Base-by-base conservation (phyloP, 2,797 vertebrate genomes). In the Podarcis lilfordi region DNA sequence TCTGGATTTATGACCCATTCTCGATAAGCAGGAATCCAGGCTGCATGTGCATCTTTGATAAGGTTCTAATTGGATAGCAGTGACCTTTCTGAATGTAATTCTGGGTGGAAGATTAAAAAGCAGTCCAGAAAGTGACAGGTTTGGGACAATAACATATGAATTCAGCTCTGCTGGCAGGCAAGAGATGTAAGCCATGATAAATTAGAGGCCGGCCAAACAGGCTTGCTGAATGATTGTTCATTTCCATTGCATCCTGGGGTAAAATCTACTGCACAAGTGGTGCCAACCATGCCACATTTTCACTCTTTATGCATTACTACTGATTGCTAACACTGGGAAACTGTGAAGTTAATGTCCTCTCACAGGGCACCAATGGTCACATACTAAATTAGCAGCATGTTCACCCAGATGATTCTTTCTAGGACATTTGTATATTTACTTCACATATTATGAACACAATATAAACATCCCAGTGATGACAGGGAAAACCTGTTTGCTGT, bases 61-160 rank as follows among this genome's bases (percentile, higher is more conserved):
- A 98, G 97, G 96, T 97, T 98, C 98, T 98, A 98, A 99, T 98
- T 98, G 98, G 98, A 97, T 97, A 95, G 96, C 90, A 88, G 97
- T 98, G 98, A 99, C 98, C 98, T 98, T 98, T 98, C 96, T 94
- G 96, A 96, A 94, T 96, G 96, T 96, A 97, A 97, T 98, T 97
- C 96, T 96, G 93, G 93, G 89, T 95, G 91, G 96, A 97, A 97
- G 97, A 97, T 97, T 97, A 98, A 97, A 98, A 97, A 97, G 96
- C 96, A 96, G 96, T 94, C 94, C 95, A 93, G 95, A 95, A 97
- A 96, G 96, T 97, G 97, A 97, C 97, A 97, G 97, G 95, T 97
- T 97, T 96, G 95, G 97, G 96, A 97, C 96, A 97, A 96, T 97
- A 97, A 97, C 95, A 1, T 97, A 97, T 97, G 97, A 96, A 96